Conservation (phyloP, 2,113 vertebrate species). For the Saguinus midas region DNA sequence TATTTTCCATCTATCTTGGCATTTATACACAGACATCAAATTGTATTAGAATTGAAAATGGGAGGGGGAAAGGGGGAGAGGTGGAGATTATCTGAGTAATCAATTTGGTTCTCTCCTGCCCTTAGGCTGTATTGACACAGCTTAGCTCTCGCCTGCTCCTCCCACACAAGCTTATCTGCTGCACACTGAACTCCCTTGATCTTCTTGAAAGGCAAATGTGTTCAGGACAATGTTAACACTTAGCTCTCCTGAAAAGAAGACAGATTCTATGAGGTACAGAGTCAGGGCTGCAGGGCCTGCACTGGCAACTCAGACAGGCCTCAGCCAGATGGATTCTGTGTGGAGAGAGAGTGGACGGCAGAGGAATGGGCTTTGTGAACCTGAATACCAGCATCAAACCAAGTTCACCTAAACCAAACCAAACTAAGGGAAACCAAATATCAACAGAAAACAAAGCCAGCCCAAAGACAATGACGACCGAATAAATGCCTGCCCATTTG, state of each 20-base stretch:
- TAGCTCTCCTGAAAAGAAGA: conserved; percentile 62
- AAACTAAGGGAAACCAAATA: neutral
- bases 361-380: neutral
- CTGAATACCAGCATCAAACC: neutral
- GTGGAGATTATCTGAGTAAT: conserved; percentile 38
- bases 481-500: neutral
- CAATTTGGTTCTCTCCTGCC: conserved; percentile 47
- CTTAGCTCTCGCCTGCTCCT: conserved; percentile 33
- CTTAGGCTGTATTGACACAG: conserved; percentile 59
- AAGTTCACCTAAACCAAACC: neutral
- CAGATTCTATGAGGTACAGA: conserved; percentile 39
- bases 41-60: conserved; percentile 38
- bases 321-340: conserved; percentile 52
- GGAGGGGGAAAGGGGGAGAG: neutral
- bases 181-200: conserved; percentile 65
- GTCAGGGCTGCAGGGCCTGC: neutral
- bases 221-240: conserved; percentile 67
- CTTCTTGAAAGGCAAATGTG: conserved; percentile 76
- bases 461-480: neutral
- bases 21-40: conserved; percentile 40
- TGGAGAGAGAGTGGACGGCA: neutral
- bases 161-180: conserved; percentile 68
- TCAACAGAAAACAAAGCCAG: neutral
- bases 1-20: conserved; percentile 22
- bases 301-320: conserved; percentile 46